A percentile compares a stretch with the other conserved stretches of the same genome.
Conservation (phyloP, 2,113 vertebrate genomes). For the Epinephelus fuscoguttatus region DNA sequence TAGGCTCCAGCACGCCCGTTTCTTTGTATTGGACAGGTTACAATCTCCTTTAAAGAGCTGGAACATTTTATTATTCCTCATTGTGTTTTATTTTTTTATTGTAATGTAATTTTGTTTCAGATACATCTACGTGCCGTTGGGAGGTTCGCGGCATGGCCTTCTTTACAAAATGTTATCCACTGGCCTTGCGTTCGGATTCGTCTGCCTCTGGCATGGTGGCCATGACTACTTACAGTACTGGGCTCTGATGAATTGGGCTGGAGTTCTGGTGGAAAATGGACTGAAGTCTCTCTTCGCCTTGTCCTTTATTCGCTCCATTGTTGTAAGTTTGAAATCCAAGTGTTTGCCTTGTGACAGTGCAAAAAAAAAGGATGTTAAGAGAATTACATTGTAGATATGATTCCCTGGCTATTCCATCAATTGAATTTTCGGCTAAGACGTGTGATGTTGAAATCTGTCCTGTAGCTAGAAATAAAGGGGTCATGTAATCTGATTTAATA, state of each 20-base stretch:
- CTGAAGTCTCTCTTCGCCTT: slow-evolving; percentile 83
- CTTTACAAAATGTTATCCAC: slow-evolving; percentile 88
- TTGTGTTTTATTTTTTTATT: background rate
- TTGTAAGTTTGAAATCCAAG: slow-evolving; percentile 85
- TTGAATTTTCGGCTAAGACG: slow-evolving; percentile 27
- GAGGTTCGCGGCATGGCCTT: slow-evolving; percentile 89
- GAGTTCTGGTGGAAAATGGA: slow-evolving; percentile 89
- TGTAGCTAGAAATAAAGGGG: slow-evolving; percentile 35
- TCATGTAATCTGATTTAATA: slow-evolving; percentile 42
- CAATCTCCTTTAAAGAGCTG: background rate
- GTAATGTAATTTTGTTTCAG: slow-evolving; percentile 74
- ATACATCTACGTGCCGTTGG: slow-evolving; percentile 95
- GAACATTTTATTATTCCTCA: background rate
- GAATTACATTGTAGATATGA: background rate
- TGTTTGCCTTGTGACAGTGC: background rate
- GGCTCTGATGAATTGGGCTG: slow-evolving; percentile 94
- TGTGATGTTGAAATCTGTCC: slow-evolving; percentile 37
- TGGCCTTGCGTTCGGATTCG: slow-evolving; percentile 91
- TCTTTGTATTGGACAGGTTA: background rate
- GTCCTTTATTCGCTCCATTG: slow-evolving; percentile 75
- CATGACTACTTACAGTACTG: slow-evolving; percentile 93
- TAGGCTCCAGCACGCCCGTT: no score
- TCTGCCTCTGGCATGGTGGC: slow-evolving; percentile 96
- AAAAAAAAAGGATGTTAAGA: slow-evolving; percentile 5
- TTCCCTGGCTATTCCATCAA: background rate